Base-by-base conservation (phyloP, 92 coral and sea anemone species). In the Siderastrea radians region DNA sequence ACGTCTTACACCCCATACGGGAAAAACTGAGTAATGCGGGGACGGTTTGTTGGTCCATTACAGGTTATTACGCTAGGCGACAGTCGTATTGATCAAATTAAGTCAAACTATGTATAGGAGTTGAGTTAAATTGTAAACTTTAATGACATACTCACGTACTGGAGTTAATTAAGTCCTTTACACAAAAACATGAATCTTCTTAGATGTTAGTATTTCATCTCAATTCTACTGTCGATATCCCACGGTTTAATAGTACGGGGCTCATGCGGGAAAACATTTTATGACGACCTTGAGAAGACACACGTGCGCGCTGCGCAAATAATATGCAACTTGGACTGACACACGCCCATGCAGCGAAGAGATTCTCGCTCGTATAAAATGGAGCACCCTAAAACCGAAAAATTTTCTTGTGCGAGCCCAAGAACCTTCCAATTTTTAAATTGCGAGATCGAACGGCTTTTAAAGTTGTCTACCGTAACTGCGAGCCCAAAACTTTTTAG, bases 241-340 rank as follows among this genome's bases (percentile, higher is more conserved):
- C 76, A 83, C 62, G 88, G 88, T 19, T 46, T 26, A 26, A 26
- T 26, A 26, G 73, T 67, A 49, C 77, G 92, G 85, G 72, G 81
- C 44, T 76, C 75, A 16, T 76, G 84, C 12, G 85, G 92, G 4
- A 89, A 83, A 69, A 50, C 88, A 8, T 75, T 83, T 47, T 53
- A 67, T 43, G 88, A 89, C 49, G 88, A 55, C 53, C 49, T 88
- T 51, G 84, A 88, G 69, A 45, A 76, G 60, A 88, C 59, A 45
- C 87, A 81, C 52, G 88, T 89, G 44, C 84, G 88, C 5, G 84
- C 84, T 16, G 87, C 87, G n/a, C 73, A 81, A 62, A 80, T 81
- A 26, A 81, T 81, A 4, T 66, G 82, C 58, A 15, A 68, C 66
- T 58, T 79, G 68, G 86, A 71, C 10, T 87, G 91, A 86, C 26